Evolutionary conservation across 2,888 invertebrate genomes (phyloP).

Genomic region (Andrena dorsata): DNA sequence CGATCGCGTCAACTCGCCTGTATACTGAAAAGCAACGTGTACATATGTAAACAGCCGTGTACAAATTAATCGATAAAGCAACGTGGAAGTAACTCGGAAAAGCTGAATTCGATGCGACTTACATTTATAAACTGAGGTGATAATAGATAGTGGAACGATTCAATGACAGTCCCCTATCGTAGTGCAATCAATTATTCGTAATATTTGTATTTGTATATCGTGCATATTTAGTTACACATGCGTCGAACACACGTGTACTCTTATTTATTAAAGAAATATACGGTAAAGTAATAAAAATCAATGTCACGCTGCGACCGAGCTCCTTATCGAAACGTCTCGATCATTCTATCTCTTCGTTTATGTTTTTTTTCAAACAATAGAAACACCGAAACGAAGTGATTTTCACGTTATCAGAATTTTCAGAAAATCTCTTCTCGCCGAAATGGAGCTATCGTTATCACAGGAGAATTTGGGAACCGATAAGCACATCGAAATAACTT

Average conservation of each 20-base stretch:
- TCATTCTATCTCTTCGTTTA: neutral
- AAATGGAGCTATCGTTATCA: constrained; percentile 15
- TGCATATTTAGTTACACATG: constrained; percentile 34
- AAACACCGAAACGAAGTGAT: neutral
- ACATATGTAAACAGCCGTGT: constrained; percentile 34
- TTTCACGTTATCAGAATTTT: neutral
- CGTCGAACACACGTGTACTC: constrained; percentile 41
- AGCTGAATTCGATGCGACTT: constrained; percentile 17
- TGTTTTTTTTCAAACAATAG: constrained; percentile 27
- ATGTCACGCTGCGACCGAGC: constrained; percentile 28
- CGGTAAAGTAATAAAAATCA: constrained; percentile 59
- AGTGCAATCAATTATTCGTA: constrained; percentile 49
- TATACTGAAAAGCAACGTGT: constrained; percentile 8
- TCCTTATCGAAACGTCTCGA: constrained; percentile 1
- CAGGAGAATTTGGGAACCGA: constrained; percentile 5
- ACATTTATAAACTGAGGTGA: constrained; percentile 15
- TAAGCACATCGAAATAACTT: constrained; percentile 61
- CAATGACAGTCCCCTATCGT: constrained; percentile 14
- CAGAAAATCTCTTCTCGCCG: neutral
- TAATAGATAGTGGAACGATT: constrained; percentile 13
- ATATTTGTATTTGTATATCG: constrained; percentile 53
- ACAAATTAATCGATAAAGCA: constrained; percentile 18
- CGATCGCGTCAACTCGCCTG: neutral
- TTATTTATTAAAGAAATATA: constrained; percentile 49
- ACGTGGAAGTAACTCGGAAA: constrained; percentile 22